Base-by-base conservation (phyloP, 2,888 invertebrate genomes). In the Tachystola acroxantha region DNA sequence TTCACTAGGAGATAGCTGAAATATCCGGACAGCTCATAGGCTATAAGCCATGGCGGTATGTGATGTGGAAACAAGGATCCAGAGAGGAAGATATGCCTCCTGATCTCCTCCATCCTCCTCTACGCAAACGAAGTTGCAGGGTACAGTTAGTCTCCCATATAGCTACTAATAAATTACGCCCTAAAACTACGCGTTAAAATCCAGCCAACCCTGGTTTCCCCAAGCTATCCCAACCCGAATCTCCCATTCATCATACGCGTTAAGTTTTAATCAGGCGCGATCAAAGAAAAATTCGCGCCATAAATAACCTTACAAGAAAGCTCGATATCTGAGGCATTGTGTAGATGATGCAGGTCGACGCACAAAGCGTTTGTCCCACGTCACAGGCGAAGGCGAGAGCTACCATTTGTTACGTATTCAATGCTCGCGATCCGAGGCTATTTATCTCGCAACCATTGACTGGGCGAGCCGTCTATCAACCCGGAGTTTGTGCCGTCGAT, bases 321-420 rank as follows among this genome's bases (percentile, higher is more conserved):
- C 48, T 55, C 56, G 53, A 63, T 57, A 51, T 48, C 50, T 48
- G 48, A 45, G 55, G 58, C 63, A 63, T 68, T 70, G 70, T 72
- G 56, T 45, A 20, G 35, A 30, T 74, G 74, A 73, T 69, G 71
- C 67, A 71, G 75, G 73, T 70, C 57, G 51, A 50, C 48, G 54
- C 57, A 67, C 64, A 68, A 67, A 66, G 64, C 69, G 64, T 53
- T 64, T 60, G 65, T 61, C 34, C 34, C 13, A 46, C 62, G 68
- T 64, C 68, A 61, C 39, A 38, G 44, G 40, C 37, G 43, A 48
- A 52, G 54, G 60, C 61, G 60, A 57, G 53, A 59, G 50, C 61
- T n/a, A 59, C 68, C 76, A 78, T 79, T 79, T 76, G 76, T 79
- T 74, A 79, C 64, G 60, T 63, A 72, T 78, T 77, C 75, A 77